Evolutionary conservation across 2,888 invertebrate genomes (phyloP).

Genomic region (Chymomyza caudatula): DNA sequence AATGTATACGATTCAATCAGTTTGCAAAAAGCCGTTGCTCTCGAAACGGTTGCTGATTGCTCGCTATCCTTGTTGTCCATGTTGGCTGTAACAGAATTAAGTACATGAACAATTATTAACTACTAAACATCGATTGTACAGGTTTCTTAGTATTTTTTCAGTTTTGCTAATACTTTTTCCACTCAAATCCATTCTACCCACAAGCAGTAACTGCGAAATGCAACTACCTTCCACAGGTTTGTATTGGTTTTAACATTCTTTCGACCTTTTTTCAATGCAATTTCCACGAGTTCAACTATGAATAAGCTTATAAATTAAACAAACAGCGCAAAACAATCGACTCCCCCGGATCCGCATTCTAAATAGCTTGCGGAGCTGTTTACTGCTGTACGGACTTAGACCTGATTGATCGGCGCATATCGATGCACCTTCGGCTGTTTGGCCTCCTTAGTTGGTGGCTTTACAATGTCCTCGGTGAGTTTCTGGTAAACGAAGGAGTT

Average conservation of each 20-base stretch:
- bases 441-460: constrained; percentile 78
- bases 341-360: constrained; percentile 22
- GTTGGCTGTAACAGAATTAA: constrained; percentile 40
- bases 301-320: constrained; percentile 70
- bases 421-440: constrained; percentile 84
- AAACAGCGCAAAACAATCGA: constrained; percentile 64
- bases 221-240: constrained; percentile 10
- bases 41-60: constrained; percentile 51
- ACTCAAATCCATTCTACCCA: constrained; percentile 20
- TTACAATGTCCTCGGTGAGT: constrained; percentile 86
- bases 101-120: constrained; percentile 39
- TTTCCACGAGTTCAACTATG: constrained; percentile 52
- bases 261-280: constrained; percentile 29
- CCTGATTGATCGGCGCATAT: constrained; percentile 81
- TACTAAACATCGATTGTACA: constrained; percentile 2
- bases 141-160: constrained; percentile 38
- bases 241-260: constrained; percentile 19
- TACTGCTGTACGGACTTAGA: constrained; percentile 67
- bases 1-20: constrained; percentile 32
- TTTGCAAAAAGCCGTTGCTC: constrained; percentile 44
- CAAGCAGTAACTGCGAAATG: constrained; percentile 4
- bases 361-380: neutral
- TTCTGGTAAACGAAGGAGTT: constrained; percentile 85
- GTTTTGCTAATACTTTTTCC: constrained; percentile 56
- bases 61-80: neutral